These are phyloP conservation scores for Poicephalus meyeri DNA, from an alignment of 2,113 vertebrate species.

Conservation along the genomic window DNA sequence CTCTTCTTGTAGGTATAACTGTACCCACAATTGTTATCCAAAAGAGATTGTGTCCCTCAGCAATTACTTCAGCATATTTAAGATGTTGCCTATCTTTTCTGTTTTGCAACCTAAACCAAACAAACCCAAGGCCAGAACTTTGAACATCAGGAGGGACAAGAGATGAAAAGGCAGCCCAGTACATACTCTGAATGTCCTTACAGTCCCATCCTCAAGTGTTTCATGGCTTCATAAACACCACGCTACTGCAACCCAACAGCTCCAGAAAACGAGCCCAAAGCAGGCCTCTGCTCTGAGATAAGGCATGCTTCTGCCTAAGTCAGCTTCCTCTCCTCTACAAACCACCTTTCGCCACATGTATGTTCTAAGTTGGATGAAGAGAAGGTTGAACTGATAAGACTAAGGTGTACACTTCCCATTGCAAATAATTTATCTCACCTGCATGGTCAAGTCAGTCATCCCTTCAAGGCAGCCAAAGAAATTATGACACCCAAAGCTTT, in stretches of 20 bases:
- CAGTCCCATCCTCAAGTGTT: neutral
- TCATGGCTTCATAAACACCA: neutral
- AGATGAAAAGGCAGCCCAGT: neutral
- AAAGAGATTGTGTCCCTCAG: rapidly evolving
- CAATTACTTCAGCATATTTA: neutral
- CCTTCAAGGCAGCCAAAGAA: neutral
- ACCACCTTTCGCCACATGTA: neutral
- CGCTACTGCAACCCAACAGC: neutral
- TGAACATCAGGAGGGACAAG: neutral
- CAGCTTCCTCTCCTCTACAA: neutral
- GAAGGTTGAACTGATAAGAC: neutral
- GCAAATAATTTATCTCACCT: neutral
- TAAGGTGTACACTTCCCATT: neutral
- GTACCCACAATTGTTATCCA: neutral
- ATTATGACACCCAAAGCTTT: neutral
- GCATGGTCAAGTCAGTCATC: neutral
- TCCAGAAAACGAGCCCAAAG: neutral
- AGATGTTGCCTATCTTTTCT: neutral
- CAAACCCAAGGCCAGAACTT: neutral
- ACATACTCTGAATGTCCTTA: neutral
- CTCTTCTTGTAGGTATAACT: neutral
- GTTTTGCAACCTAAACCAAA: neutral
- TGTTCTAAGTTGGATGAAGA: neutral
- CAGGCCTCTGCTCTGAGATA: neutral
- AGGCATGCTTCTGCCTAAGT: neutral